Percentiles rank a stretch among this genome's conserved stretches.
These are phyloP conservation scores for Falco berigora DNA, from an alignment of 2,797 vertebrate genomes.

Conservation along the genomic window DNA sequence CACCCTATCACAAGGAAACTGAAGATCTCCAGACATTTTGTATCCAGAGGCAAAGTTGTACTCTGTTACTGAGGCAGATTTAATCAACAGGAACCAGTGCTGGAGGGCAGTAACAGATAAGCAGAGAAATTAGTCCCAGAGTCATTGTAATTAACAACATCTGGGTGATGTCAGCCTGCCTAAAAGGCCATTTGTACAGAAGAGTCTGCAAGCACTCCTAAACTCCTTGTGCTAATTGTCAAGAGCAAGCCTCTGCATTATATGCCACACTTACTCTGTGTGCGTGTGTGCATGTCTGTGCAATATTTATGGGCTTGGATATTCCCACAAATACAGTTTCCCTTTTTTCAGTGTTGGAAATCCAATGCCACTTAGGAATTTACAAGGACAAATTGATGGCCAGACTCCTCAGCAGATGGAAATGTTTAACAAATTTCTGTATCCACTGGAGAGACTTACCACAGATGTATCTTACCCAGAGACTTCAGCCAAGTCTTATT, in stretches of 20 bases:
- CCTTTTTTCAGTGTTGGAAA: not conserved
- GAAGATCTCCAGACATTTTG: not conserved
- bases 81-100: conserved; percentile 55
- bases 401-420: not conserved
- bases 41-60: not conserved
- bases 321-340: not conserved
- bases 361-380: not conserved
- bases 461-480: not conserved
- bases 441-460: not conserved
- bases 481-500: not conserved
- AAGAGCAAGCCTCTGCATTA: not conserved
- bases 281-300: accelerated
- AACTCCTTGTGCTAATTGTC: not conserved
- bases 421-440: not conserved
- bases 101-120: conserved; percentile 52
- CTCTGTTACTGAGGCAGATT: conserved; percentile 33
- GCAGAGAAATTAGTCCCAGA: conserved; percentile 35
- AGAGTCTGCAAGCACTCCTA: not conserved
- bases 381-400: not conserved
- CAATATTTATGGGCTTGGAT: not conserved
- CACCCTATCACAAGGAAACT: not conserved
- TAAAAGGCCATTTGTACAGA: not conserved
- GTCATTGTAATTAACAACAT: conserved; percentile 49
- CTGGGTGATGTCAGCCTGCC: conserved; percentile 31
- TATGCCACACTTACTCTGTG: not conserved